Base-by-base conservation (phyloP, 2,797 vertebrate genomes). In the Spinus olivaceus region DNA sequence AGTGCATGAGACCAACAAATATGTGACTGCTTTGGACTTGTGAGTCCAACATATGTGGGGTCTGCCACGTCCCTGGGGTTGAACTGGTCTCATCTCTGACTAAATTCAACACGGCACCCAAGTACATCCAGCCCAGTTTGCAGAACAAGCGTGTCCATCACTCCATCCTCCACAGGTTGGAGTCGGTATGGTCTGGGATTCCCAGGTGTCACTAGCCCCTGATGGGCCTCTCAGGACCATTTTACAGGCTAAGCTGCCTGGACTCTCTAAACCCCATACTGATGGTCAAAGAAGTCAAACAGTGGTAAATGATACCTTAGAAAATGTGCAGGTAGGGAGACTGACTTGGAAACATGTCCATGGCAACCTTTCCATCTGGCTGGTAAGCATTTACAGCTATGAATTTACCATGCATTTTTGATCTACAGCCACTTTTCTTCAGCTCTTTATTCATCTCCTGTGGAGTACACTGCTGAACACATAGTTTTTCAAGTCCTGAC, bases 401-500 rank as follows among this genome's bases (percentile, higher is more conserved):
- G 19, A 25, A 56, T 66, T 88, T 65, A 66, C 50, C 32, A 32
- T 8, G 5, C 3, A 24, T 47, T 86, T 91, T 90, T 95, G 54
- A 86, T 46, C 23, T 44, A 63, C 32, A 61, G 87, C 39, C 27
- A 81, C 12, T 88, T 90, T 86, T 90, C 19, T 72, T 84, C 65
- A 81, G 18, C 32, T 89, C 21, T 66, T 81, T 90, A 81, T 79
- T 76, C 16, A 69, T 54, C 44, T 95, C 56, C 59, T 56, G 19
- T 49, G 73, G 66, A 19, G 33, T 57, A 59, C 10, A 21, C 33
- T 49, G 21, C 51, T 60, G 41, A 2, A 1, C 41, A 51, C 51
- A 42, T 59, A 41, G 61, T 84, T 88, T 93, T 76, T 66, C 41
- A 81, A 92, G 30, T 39, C 81, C 84, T 91, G 66, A 85, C 69